These are phyloP conservation scores for Psittacula echo DNA, from an alignment of 2,797 vertebrate genomes.

Conservation along the genomic window DNA sequence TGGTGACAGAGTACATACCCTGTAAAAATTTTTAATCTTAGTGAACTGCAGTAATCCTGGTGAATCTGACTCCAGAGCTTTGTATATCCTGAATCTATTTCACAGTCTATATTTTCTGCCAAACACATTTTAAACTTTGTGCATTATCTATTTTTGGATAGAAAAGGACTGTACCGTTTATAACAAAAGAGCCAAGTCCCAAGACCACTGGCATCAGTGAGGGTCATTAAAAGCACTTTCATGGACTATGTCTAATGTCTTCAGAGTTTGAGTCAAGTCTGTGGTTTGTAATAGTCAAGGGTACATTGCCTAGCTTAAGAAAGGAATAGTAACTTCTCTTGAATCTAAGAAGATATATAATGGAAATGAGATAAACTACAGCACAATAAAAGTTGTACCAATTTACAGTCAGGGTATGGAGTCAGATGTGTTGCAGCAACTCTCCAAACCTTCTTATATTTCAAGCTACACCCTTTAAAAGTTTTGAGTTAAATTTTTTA, in stretches of 20 bases:
- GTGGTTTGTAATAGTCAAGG: background rate
- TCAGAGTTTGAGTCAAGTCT: background rate
- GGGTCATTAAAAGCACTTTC: background rate
- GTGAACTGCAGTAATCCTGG: background rate
- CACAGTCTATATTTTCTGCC: background rate
- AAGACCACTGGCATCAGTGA: background rate
- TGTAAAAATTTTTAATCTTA: background rate
- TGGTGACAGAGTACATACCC: background rate
- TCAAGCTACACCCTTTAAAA: constrained; percentile 31
- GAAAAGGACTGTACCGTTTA: background rate
- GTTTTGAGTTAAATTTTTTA: constrained; percentile 54
- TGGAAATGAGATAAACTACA: background rate
- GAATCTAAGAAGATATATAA: background rate
- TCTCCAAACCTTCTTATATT: background rate
- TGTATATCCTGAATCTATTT: background rate
- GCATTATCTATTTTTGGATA: background rate
- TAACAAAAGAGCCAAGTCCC: background rate
- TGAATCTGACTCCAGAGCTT: background rate
- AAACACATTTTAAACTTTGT: background rate
- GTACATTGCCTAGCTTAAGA: background rate
- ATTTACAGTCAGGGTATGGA: background rate
- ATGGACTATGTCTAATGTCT: background rate
- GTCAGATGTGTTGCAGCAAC: background rate
- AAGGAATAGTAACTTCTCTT: background rate
- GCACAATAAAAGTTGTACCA: background rate